Evolutionary conservation across 2,888 invertebrate genomes (phyloP).

Genomic region (Harmothoe impar): DNA sequence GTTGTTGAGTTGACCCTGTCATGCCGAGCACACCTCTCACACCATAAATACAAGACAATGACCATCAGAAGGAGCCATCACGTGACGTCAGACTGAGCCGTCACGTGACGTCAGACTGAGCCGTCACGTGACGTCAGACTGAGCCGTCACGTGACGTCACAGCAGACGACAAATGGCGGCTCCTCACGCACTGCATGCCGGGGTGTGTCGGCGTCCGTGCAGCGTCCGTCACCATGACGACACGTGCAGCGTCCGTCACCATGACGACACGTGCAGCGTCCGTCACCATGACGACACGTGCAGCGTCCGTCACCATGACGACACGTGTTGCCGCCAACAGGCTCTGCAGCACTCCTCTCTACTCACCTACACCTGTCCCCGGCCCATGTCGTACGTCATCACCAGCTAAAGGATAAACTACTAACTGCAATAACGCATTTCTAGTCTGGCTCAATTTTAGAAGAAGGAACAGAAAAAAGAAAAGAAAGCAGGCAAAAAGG

Average conservation of each 20-base stretch:
- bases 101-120: neutral
- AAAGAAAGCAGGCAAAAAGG: too few species aligned
- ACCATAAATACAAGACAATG: neutral
- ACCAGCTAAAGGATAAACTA: too few species aligned
- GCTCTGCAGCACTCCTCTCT: neutral
- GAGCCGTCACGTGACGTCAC: too few species aligned
- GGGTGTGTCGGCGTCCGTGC: neutral
- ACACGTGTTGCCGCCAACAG: slow-evolving; percentile 11
- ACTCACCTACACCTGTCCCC: too few species aligned
- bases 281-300: neutral
- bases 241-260: too few species aligned
- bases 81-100: too few species aligned
- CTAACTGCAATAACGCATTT: too few species aligned
- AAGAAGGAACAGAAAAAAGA: too few species aligned
- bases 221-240: too few species aligned
- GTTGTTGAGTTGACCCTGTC: neutral
- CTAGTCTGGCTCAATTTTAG: too few species aligned
- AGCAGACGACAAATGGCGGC: slow-evolving; percentile 23
- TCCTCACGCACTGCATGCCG: slow-evolving; percentile 27
- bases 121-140: neutral
- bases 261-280: neutral
- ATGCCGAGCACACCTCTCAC: neutral
- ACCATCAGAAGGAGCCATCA: neutral
- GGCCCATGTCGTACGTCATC: too few species aligned
- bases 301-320: neutral